Evolutionary conservation across 2,797 vertebrate genomes (phyloP), one percentile per base, ranked within the genome.

Genomic region (Pelobates cultripes): DNA sequence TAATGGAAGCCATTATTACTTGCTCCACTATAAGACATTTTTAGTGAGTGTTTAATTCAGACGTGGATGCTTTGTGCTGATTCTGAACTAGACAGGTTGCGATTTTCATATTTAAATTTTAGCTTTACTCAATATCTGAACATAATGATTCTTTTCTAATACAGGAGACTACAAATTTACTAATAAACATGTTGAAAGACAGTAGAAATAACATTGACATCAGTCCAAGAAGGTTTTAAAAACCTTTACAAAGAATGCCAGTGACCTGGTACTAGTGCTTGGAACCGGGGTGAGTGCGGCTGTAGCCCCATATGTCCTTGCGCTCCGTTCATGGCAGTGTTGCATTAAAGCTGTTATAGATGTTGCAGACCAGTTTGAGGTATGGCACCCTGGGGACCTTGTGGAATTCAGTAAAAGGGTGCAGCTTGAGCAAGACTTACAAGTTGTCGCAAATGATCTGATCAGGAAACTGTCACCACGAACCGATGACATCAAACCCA

Each of bases 401-500:
- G 88, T 88, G 0, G 91, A 92, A 41, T 93, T 93, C 84, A 88
- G 86, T 0, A 84, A 85, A 79, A 92, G 92, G 17, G 90, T 91
- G 14, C 74, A 0, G 4, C 90, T 89, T 70, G 92, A 92, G 13
- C 79, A 89, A 44, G 91, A 93, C 83, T 76, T 93, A 84, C 89
- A 93, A 28, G 91, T 94, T 1, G 91, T 92, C 2, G 92, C 92
- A 4, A 92, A 91, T 1, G 92, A 93, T 45, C 86, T 93, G 44
- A 92, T 93, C 87, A 88, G 93, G 75, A 93, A 93, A 82, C 92
- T 93, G 92, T 93, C 93, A 0, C 92, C 92, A 28, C 28, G 28
- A 28, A 28, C 28, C 28, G 28, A 2, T 28, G 28, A 28, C 28
- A 28, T 28, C 28, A 2, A 28, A 28, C 28, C 28, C 28, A 28